Evolutionary conservation across 2,888 invertebrate genomes (phyloP), one percentile per base, ranked within the genome.

Genomic region (Nasonia oneida): DNA sequence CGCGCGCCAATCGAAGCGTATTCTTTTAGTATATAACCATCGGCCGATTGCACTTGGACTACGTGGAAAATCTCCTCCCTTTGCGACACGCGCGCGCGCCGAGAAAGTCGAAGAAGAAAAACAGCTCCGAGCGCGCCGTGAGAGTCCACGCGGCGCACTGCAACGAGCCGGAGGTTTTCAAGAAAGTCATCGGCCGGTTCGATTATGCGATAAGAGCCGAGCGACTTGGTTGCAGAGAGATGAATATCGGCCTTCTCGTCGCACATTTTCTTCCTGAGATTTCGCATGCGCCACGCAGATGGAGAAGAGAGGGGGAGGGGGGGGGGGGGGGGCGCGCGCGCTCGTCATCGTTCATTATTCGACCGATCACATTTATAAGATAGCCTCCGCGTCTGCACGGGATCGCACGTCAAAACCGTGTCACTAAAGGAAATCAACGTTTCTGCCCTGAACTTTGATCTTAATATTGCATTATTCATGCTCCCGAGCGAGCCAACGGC

Each of bases 401-500:
- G 18, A n/a, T 50, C 53, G 53, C 70, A 37, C 75, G 23, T 76
- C 12, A 76, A 82, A 83, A 77, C 39, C 70, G 42, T 78, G 42
- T 47, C 77, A 64, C 33, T 10, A 18, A 84, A 67, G 10, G 12
- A 74, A 79, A 70, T 64, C 39, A 14, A 53, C 77, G 53, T 84
- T 86, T 85, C 70, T 70, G 50, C 84, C 87, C 80, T 89, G 89
- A 89, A 88, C 90, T 89, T 89, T 89, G 89, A 89, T 87, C 88
- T 84, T n/a, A 75, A 42, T n/a, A 61, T 86, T 90, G 84, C 85
- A 89, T 90, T 89, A 90, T 90, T 89, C 89, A 90, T 84, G 14
- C 12, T 50, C 18, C 71, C n/a, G 8, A 50, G 23, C 39, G 8
- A 67, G 50, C 4, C 42, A 15, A 1, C 23, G 15, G 23, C 33